Percentiles rank a stretch among this genome's conserved stretches.
Conservation (phyloP, 1,140 invertebrate species). For the Anastrepha ludens region DNA sequence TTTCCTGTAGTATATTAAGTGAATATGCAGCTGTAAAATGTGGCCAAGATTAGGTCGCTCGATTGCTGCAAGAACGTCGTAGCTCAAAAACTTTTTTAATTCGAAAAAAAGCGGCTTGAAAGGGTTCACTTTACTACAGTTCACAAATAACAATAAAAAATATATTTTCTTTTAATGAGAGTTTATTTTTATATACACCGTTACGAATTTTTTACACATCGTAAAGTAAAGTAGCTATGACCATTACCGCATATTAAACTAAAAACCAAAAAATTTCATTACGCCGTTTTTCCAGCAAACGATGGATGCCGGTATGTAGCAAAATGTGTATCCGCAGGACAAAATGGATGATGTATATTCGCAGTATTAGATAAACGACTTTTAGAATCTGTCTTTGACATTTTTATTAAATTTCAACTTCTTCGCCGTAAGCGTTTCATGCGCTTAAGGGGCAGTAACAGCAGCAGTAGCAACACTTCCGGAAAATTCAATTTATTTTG, state of each 20-base stretch:
- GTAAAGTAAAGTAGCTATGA: no score
- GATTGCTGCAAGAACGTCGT: no score
- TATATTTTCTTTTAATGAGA: no score
- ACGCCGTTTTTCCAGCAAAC: no score
- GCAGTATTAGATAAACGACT: constrained; percentile 37
- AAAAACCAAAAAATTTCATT: no score
- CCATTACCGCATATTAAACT: no score
- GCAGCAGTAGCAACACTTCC: not conserved
- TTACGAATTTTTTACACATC: no score
- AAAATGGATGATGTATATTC: constrained; percentile 13
- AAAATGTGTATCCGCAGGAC: not conserved
- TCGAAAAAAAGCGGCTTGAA: no score
- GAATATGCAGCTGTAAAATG: not conserved
- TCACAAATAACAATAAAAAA: no score
- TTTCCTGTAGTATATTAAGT: not conserved
- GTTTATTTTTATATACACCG: no score
- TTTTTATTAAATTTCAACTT: constrained; percentile 52
- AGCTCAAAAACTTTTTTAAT: no score
- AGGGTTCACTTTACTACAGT: no score
- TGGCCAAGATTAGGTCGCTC: not conserved
- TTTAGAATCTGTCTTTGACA: constrained; percentile 48
- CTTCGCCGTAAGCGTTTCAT: not conserved
- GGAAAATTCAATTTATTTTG: constrained; percentile 33
- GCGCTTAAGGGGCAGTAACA: not conserved
- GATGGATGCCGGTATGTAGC: not conserved